A percentile compares a stretch with the other conserved stretches of the same genome.
Evolutionary conservation across 2,113 vertebrate genomes (phyloP).

Genomic region (Tachysurus fulvidraco): DNA sequence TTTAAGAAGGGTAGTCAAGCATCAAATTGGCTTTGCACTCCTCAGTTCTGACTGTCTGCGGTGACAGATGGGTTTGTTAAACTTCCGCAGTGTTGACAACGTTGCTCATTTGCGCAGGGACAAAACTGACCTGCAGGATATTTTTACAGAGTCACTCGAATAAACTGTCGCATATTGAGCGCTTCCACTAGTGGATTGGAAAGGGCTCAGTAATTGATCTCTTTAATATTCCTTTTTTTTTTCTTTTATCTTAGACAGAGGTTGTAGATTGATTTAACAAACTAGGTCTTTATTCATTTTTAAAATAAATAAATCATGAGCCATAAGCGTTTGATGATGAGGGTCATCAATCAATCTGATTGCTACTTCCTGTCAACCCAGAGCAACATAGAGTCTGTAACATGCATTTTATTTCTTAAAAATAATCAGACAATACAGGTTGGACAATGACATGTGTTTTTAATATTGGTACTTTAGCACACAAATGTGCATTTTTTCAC

Average conservation of each 20-base stretch:
- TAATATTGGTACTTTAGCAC: too few relatives aligned
- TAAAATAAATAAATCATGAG: background rate
- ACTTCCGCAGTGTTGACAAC: slow-evolving; percentile 32
- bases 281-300: background rate
- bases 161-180: background rate
- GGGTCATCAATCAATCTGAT: background rate
- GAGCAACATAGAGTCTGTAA: background rate
- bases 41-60: slow-evolving; percentile 54
- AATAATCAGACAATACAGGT: background rate
- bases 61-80: slow-evolving; percentile 56
- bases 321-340: background rate
- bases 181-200: background rate
- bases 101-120: background rate
- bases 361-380: background rate
- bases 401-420: background rate
- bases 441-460: too few relatives aligned
- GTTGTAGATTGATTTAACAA: background rate
- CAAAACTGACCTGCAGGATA: background rate
- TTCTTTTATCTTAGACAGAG: background rate
- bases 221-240: background rate
- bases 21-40: slow-evolving; percentile 60
- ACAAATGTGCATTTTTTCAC: too few relatives aligned
- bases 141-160: background rate
- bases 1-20: slow-evolving; percentile 53
- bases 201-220: background rate